A percentile compares a stretch with the other conserved stretches of the same genome.
Evolutionary conservation across 2,888 invertebrate genomes (phyloP).

Genomic region (Biston stratarius): DNA sequence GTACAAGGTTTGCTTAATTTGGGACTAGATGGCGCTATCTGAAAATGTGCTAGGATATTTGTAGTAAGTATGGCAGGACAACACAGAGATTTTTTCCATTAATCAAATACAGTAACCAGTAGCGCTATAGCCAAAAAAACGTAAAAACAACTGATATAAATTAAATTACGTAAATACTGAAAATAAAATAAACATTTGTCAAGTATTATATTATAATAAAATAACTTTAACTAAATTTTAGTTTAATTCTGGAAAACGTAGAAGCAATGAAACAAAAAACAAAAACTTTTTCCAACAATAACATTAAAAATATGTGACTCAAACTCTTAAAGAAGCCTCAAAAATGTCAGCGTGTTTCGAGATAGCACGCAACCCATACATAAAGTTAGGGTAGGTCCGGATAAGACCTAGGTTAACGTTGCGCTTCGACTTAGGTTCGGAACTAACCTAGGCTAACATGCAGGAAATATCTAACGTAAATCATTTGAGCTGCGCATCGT

Average conservation of each 20-base stretch:
- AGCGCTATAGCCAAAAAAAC: background rate
- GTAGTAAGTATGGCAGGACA: no score
- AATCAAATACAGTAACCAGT: background rate
- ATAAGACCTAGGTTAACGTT: constrained; percentile 20
- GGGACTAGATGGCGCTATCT: no score
- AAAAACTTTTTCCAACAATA: background rate
- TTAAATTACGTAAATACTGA: no score
- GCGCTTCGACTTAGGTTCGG: constrained; percentile 17
- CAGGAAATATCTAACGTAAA: constrained; percentile 12
- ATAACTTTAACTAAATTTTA: background rate
- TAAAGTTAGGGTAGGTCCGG: constrained; percentile 23
- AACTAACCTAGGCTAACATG: constrained; percentile 26
- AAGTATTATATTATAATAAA: background rate
- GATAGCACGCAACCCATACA: background rate
- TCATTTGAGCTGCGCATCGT: background rate
- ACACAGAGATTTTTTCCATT: no score
- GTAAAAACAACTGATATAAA: no score
- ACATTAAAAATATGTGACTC: background rate
- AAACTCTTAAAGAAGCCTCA: constrained; percentile 7
- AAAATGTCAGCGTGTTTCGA: background rate
- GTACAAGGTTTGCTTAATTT: no score
- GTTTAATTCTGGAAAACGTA: background rate
- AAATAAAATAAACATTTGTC: background rate
- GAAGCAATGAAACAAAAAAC: background rate
- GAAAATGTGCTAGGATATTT: no score